phyloP scores from a whole-genome alignment of 2,888 invertebrate genomes.

The Pecten maximus region DNA sequence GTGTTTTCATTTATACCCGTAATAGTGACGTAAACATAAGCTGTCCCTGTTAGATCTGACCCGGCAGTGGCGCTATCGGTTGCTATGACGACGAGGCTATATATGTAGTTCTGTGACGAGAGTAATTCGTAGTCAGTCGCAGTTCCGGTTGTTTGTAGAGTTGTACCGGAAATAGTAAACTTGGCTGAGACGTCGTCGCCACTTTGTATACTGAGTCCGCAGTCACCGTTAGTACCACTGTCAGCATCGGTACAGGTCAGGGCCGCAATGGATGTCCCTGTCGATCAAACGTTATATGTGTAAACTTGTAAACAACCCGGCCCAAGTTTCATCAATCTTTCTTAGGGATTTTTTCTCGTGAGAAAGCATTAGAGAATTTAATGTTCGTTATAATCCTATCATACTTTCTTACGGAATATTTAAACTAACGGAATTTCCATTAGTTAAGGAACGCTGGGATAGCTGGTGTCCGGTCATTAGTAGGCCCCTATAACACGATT shows the following conservation, averaged over 20 bases:
- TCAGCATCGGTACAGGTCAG: slow-evolving; percentile 37
- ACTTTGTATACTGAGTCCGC: slow-evolving; percentile 36
- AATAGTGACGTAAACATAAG: slow-evolving; percentile 33
- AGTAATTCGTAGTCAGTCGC: slow-evolving; percentile 30
- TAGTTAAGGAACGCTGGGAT: no score
- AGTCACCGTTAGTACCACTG: neutral
- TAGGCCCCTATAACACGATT: no score
- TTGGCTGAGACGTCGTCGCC: slow-evolving; percentile 31
- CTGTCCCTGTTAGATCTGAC: slow-evolving; percentile 22
- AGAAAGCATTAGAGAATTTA: no score
- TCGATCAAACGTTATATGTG: neutral
- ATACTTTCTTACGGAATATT: no score
- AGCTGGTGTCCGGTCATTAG: no score
- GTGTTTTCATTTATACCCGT: slow-evolving; percentile 36
- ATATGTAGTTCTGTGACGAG: neutral
- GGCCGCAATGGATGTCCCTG: slow-evolving; percentile 35
- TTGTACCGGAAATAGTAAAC: slow-evolving; percentile 37
- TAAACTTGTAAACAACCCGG: no score
- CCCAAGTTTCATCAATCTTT: no score
- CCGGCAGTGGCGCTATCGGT: neutral
- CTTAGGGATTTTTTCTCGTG: no score
- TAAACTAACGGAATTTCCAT: no score
- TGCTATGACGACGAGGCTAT: slow-evolving; percentile 1
- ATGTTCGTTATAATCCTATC: no score
- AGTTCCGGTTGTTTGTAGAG: slow-evolving; percentile 7